Conservation (phyloP, 2,113 vertebrate species). For the Cromileptes altivelis region DNA sequence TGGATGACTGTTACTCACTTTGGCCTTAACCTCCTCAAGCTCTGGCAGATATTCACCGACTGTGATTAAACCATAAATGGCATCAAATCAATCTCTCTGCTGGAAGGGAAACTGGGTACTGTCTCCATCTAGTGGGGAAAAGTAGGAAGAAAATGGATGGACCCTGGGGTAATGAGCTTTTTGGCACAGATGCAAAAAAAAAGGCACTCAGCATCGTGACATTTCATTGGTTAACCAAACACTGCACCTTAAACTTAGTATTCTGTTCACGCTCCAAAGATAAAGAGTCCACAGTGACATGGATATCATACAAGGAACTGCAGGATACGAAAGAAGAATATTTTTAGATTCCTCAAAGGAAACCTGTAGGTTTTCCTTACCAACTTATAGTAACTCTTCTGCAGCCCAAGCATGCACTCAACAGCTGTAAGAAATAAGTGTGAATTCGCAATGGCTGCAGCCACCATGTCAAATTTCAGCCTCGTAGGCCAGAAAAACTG, state of each 20-base stretch:
- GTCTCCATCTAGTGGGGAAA: conserved; percentile 41
- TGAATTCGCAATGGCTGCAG: too few species aligned
- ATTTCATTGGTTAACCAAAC: neutral
- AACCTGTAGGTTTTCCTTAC: too few species aligned
- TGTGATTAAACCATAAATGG: conserved; percentile 51
- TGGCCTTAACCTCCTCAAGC: conserved; percentile 15
- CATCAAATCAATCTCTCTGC: conserved; percentile 9
- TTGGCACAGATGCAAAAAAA: neutral
- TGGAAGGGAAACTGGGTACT: neutral
- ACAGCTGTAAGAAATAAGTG: neutral
- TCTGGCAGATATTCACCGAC: conserved; percentile 40
- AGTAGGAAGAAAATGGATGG: neutral
- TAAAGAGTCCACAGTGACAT: neutral
- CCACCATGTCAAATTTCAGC: too few species aligned
- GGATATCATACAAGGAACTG: neutral
- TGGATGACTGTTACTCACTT: conserved; percentile 51
- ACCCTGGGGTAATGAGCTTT: neutral
- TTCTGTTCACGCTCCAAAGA: neutral
- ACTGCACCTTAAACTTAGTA: neutral
- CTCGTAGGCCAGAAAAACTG: too few species aligned
- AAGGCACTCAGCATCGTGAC: neutral
- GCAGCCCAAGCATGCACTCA: neutral
- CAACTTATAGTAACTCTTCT: neutral
- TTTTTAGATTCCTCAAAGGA: neutral
- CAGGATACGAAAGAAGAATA: neutral